phyloP scores from a whole-genome alignment of 2,888 invertebrate genomes.

The Camptogramma bilineatum region DNA sequence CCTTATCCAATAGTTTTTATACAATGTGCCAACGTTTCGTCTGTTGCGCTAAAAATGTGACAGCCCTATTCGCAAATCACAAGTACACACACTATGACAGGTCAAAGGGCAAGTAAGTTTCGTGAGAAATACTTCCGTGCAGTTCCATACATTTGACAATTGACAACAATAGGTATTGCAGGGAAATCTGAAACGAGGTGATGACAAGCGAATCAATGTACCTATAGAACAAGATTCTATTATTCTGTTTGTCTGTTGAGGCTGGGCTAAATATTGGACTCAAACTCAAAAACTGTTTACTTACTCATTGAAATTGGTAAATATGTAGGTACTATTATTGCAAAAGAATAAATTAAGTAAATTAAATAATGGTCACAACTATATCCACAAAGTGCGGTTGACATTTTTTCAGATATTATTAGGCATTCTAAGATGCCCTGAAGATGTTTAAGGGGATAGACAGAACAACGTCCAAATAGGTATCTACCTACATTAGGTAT shows the following conservation, averaged over 20 bases:
- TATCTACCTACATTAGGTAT: too few relatives aligned
- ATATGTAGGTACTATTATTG: too few relatives aligned
- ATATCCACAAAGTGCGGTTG: too few relatives aligned
- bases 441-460: too few relatives aligned
- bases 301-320: background rate
- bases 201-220: conserved; percentile 46
- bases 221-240: conserved; percentile 10
- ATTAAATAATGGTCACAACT: too few relatives aligned
- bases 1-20: too few relatives aligned
- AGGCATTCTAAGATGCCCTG: too few relatives aligned
- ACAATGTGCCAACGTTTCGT: too few relatives aligned
- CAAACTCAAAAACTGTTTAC: background rate
- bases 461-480: too few relatives aligned
- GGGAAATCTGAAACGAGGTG: conserved; percentile 43
- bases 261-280: conserved; percentile 20
- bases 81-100: conserved; percentile 37
- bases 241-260: conserved; percentile 12
- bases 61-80: conserved; percentile 37
- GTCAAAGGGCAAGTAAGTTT: conserved; percentile 60
- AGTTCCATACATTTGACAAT: conserved; percentile 31
- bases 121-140: conserved; percentile 64
- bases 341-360: too few relatives aligned
- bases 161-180: conserved; percentile 46
- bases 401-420: too few relatives aligned
- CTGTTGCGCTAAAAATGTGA: conserved; percentile 5